Evolutionary conservation across 2,797 vertebrate species (phyloP).

Genomic region (Pitangus sulphuratus): DNA sequence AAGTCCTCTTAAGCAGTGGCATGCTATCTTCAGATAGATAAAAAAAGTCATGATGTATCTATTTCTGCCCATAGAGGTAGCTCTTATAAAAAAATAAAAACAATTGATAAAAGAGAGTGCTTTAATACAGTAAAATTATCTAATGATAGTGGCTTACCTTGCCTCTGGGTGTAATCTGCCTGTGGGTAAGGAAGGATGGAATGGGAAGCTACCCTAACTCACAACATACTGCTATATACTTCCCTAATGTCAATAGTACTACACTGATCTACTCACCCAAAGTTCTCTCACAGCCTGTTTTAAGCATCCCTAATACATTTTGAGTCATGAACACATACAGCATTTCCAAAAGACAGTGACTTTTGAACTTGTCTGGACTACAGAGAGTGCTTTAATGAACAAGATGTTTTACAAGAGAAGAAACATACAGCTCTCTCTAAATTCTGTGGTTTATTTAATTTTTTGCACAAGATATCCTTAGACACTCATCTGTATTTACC

Average conservation of each 20-base stretch:
- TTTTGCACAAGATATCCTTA: neutral
- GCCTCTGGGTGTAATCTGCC: neutral
- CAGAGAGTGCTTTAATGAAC: neutral
- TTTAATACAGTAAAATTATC: neutral
- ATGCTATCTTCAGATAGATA: neutral
- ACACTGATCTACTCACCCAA: neutral
- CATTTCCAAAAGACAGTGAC: neutral
- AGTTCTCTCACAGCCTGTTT: neutral
- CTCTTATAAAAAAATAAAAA: neutral
- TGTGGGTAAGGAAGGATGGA: neutral
- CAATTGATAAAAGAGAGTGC: neutral
- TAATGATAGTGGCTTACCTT: neutral
- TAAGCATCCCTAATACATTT: neutral
- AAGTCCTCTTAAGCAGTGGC: neutral
- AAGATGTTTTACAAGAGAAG: neutral
- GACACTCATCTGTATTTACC: neutral
- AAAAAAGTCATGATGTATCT: neutral
- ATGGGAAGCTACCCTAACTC: neutral
- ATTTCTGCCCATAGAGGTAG: neutral
- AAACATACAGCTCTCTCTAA: neutral
- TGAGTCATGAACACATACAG: neutral
- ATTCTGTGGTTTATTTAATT: neutral
- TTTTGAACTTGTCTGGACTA: neutral
- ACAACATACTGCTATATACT: fast-evolving
- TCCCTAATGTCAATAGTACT: neutral